Evolutionary conservation across 1,140 invertebrate species (phyloP), one percentile per base, ranked within the genome.

Genomic region (Riptortus pedestris): DNA sequence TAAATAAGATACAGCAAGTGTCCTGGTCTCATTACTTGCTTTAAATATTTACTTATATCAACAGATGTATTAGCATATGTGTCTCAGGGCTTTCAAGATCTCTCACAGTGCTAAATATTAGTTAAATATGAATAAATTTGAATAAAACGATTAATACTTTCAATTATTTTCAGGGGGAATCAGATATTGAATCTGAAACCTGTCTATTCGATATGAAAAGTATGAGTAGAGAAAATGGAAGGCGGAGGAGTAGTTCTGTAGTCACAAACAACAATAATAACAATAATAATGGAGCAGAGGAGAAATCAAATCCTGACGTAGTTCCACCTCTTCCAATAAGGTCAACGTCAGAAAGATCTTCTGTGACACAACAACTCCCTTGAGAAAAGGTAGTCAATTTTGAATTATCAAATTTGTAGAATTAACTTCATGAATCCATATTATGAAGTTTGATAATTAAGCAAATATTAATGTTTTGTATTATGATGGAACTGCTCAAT

Each of bases 181-280:
- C 81, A 52, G 81, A 83, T 69, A 74, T 81, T 52, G 81, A 83
- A 64, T 81, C 79, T 60, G 81, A 83, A 63, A 78, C 74, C 14
- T 81, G 79, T 18, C 79, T 80, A 64, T 83, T 83, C 67, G 80
- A 81, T 31, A 80, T 78, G 5, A 81, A 79, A 70, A 79, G 75
- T 60, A 76, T 73, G 33, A 74, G 72, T 0, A 70, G 75, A 5
- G 80, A 81, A 63, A 68, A 65, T 38, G 64, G 61, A n/a, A 73
- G 80, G 51, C 72, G 80, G 24, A 78, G 79, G 64, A 81, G 80
- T 18, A 79, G 79, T 64, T 80, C 78, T 51, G 80, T 79, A 48
- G 81, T 80, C 64, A 82, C 80, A 69, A 79, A 81, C 67, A 81
- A 81, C 51, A 68, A 69, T 43, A 68, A 69, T 62, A 69, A 68